A percentile compares a stretch with the other conserved stretches of the same genome.
These are phyloP conservation scores for Kradibia gibbosae DNA, from an alignment of 1,140 invertebrate genomes.

Conservation along the genomic window DNA sequence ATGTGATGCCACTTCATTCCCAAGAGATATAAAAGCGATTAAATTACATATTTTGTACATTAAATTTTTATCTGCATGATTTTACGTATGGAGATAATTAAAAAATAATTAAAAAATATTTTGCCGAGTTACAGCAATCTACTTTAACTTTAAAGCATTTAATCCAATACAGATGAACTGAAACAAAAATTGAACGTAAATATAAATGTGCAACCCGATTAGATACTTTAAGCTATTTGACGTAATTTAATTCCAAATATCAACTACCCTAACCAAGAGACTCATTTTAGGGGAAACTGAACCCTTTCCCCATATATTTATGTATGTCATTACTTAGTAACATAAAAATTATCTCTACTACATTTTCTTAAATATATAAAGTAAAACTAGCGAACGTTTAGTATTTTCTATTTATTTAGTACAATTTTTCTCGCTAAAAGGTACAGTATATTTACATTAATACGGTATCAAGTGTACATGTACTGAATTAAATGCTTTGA, in stretches of 20 bases:
- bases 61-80: background rate
- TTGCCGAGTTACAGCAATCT: background rate
- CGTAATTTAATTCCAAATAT: slow-evolving; percentile 32
- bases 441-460: too few species aligned
- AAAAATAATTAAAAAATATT: background rate
- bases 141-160: background rate
- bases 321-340: too few species aligned
- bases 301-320: slow-evolving; percentile 1
- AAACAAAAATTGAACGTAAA: background rate
- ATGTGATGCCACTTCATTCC: background rate
- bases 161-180: background rate
- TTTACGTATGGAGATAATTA: background rate
- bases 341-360: too few species aligned
- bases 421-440: too few species aligned
- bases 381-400: too few species aligned
- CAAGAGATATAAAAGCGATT: background rate
- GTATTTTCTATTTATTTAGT: too few species aligned
- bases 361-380: too few species aligned
- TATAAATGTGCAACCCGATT: background rate
- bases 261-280: background rate
- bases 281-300: slow-evolving; percentile 36
- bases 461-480: too few species aligned
- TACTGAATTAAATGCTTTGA: too few species aligned
- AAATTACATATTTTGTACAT: background rate
- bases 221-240: slow-evolving; percentile 23